These are phyloP conservation scores for Cyprinodon variegatus DNA, from an alignment of 2,113 vertebrate genomes.

Conservation along the genomic window DNA sequence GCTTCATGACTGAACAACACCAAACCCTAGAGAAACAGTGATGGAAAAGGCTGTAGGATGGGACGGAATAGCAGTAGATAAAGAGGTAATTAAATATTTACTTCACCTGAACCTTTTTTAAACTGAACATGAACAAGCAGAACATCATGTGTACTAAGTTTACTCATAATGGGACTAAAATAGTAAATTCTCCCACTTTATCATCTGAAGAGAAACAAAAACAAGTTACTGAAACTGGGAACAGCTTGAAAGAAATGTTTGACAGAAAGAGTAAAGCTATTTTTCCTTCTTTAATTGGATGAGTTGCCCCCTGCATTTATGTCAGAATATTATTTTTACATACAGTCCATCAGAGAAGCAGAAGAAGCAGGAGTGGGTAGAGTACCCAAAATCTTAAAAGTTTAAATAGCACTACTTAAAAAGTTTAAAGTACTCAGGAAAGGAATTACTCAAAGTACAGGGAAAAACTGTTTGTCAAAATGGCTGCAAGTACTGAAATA, in stretches of 20 bases:
- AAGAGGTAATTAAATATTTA: not conserved
- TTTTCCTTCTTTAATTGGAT: not conserved
- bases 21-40: not conserved
- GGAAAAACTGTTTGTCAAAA: no score
- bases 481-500: no score
- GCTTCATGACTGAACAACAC: not conserved
- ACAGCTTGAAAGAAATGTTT: not conserved
- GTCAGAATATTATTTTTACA: not conserved
- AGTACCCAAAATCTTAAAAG: no score
- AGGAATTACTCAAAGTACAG: no score
- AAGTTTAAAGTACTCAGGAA: no score
- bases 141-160: not conserved
- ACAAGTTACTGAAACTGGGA: not conserved
- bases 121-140: not conserved
- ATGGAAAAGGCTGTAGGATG: not conserved
- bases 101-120: not conserved
- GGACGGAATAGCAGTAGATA: not conserved
- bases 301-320: not conserved
- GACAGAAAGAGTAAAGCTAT: not conserved
- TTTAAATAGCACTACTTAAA: no score
- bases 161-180: not conserved
- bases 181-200: not conserved
- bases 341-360: not conserved
- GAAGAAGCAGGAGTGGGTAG: no score
- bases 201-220: not conserved